Base-by-base conservation (phyloP, 2,113 vertebrate species). In the Tetrax tetrax region DNA sequence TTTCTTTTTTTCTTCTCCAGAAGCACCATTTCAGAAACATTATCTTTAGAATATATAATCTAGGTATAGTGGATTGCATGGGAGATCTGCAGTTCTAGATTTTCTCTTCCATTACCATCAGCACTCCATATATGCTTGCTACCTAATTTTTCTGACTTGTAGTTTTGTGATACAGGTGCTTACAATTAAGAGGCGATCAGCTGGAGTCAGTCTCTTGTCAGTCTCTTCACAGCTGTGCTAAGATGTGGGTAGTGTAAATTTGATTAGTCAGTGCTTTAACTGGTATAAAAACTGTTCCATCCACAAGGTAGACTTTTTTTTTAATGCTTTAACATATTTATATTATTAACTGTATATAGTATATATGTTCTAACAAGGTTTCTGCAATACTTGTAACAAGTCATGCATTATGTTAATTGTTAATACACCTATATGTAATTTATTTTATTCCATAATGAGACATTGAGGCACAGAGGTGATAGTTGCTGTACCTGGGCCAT, bases 91-190 rank as follows among this genome's bases (percentile, higher is more conserved):
- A 31, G 43, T 7, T 91, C 23, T 41, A 47, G 22, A 41, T 22
- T 15, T 38, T 21, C 20, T n/a, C 23, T 28, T 70, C 45, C 23
- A 11, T 12, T 18, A 51, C 6, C 48, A 31, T 33, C 38, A 75
- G 14, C 24, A 11, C 25, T 59, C 14, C 5, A 5, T 9, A 3
- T 12, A n/a, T 3, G 0, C 24, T 38, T 48, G 53, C 41, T 77
- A 28, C 19, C 22, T 41, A 4, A 29, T 66, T 60, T 14, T 59
- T 77, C 38, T 53, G 22, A 7, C 31, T 6, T 2, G 3, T 12
- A n/a, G 16, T 1, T 59, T 10, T 53, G 70, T 9, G 45, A 35
- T 15, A 22, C 22, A 35, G 38, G 15, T 24, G 8, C 21, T 43
- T 35, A 35, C 17, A 47, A 70, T 29, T 11, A 45, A 16, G 6